Evolutionary conservation across 2,888 invertebrate species (phyloP), one percentile per base, ranked within the genome.

Genomic region (Crepidodera aurea): DNA sequence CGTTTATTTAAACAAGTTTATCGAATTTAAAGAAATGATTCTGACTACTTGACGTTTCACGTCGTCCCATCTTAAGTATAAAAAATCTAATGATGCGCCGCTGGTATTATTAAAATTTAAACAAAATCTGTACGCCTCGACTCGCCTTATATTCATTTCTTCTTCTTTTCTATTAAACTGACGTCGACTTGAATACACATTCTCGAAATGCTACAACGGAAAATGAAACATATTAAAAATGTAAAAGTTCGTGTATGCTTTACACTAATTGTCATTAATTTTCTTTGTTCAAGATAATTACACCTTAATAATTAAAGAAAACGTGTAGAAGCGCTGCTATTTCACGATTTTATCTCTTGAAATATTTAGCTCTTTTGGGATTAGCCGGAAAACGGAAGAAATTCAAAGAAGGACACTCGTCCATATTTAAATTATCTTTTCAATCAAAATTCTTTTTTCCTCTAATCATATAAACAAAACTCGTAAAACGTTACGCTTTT

Each of bases 171-270:
- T 48, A 29, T 48, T 48, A 48, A 48, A 46, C 46, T 16, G 19
- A 29, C 27, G 40, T 40, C 18, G 40, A 29, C 40, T 18, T 42
- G 18, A 48, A 50, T 54, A 48, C 48, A 44, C 54, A 57, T 39
- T 6, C 27, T 59, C 34, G 27, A 37, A 46, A 55, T 32, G 15
- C 8, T 46, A 62, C 62, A 60, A 62, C 44, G 64, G 55, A 50
- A 60, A 55, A 57, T 64, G 55, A 42, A 59, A 59, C 44, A 13
- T 32, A 59, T 65, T 59, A 40, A 65, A 62, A 59, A 62, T 65
- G 54, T 56, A 59, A 51, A 48, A 59, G 27, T 44, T 56, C 62
- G 22, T 57, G 65, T 62, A 50, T 60, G 60, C 34, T 55, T 25
- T 32, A 13, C 54, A 37, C 27, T 55, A 55, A 55, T 55, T 60